phyloP scores from a whole-genome alignment of 1,140 invertebrate species.

The Drosophila albomicans region DNA sequence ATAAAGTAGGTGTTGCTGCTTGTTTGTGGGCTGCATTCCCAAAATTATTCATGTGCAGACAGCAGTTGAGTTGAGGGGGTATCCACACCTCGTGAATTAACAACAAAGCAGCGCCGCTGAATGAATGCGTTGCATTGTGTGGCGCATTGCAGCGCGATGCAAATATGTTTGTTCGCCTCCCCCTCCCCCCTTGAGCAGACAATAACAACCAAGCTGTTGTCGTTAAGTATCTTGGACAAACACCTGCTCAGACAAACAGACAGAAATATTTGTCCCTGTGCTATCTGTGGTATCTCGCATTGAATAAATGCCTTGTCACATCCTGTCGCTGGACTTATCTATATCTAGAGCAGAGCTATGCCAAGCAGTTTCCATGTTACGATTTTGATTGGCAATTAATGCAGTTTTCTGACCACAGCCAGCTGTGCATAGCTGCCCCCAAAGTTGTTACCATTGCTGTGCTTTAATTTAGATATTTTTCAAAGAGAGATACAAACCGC shows the following conservation, averaged over 20 bases:
- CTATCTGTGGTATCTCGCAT: conserved; percentile 8
- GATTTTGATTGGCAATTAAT: conserved; percentile 76
- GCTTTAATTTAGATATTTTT: conserved; percentile 79
- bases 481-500: conserved; percentile 55
- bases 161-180: conserved; percentile 18
- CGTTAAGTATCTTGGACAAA: conserved; percentile 46
- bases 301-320: conserved; percentile 36
- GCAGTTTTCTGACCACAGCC: conserved; percentile 46
- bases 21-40: conserved; percentile 13
- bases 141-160: conserved; percentile 21
- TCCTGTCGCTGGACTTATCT: conserved; percentile 37
- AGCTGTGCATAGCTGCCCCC: conserved; percentile 33
- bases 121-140: conserved; percentile 71
- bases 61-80: neutral
- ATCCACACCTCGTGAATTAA: conserved; percentile 81
- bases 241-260: conserved; percentile 50
- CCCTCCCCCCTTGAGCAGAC: neutral
- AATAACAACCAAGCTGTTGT: conserved; percentile 3
- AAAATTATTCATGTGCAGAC: conserved; percentile 61
- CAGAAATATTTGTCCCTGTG: conserved; percentile 32
- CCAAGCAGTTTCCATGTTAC: conserved; percentile 46
- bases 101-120: conserved; percentile 67
- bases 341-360: conserved; percentile 33
- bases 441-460: conserved; percentile 18
- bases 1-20: conserved; percentile 77